Evolutionary conservation across 1,140 invertebrate species (phyloP), one percentile per base, ranked within the genome.

Genomic region (Bombus breviceps): DNA sequence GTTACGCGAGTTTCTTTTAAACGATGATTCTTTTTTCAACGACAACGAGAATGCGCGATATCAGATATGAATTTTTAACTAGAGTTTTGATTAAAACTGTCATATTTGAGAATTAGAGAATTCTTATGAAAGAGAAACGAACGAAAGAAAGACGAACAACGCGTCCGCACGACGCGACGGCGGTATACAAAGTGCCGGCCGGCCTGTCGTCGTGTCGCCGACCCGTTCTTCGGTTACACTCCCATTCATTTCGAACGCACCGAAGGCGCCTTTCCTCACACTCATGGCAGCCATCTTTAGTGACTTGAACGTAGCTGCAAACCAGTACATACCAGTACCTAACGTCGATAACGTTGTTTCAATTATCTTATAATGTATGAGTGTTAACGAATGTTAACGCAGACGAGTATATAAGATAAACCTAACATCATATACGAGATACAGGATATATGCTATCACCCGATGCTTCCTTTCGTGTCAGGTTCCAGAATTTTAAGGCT

Each of bases 111-210:
- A 41, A 18, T 34, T 32, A 39, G 18, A 10, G 28, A 12, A 2
- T 41, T 6, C 37, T 32, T 62, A 18, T 1, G 62, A 37, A 59
- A 15, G n/a, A 32, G 39, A 64, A 41, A 34, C 34, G 43, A 32
- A 32, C 25, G 73, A 73, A 57, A n/a, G 47, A 28, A 2, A 32
- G 62, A 41, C 2, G 18, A 62, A 43, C 57, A 22, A 39, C 59
- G 68, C 87, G 84, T 88, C 88, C 91, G 88, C 76, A 66, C 91
- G 86, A 73, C 89, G 72, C 92, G 91, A 86, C 92, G 92, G 87
- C 88, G 89, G 85, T 90, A 91, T 92, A 89, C 92, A 69, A 87
- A 93, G 88, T 93, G 91, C 92, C 92, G 91, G 92, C 92, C 79
- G 87, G 86, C 71, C 81, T 57, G 62, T 75, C 68, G 83, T 41